phyloP scores from a whole-genome alignment of 2,797 vertebrate species.

The Orestias chungarensis region DNA sequence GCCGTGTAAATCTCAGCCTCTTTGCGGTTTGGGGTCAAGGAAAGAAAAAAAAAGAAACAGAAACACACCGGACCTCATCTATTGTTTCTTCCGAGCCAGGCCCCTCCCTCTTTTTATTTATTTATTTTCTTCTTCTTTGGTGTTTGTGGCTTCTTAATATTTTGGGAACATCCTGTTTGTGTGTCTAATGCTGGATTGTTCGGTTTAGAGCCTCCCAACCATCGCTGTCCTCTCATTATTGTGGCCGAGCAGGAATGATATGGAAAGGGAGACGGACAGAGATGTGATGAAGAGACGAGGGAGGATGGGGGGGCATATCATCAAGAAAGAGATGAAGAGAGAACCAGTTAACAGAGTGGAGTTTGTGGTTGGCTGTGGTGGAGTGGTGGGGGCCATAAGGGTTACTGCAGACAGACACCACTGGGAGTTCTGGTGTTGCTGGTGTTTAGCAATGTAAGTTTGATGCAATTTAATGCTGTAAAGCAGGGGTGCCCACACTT shows the following conservation, averaged over 20 bases:
- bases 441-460: conserved; percentile 66
- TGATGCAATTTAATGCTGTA: conserved; percentile 72
- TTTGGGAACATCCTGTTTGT: conserved; percentile 76
- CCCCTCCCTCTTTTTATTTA: conserved; percentile 44
- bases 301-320: conserved; percentile 37
- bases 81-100: conserved; percentile 50
- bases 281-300: conserved; percentile 17
- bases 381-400: conserved; percentile 14
- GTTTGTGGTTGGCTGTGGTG: conserved; percentile 47
- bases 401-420: conserved; percentile 38
- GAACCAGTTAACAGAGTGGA: conserved; percentile 27
- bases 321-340: conserved; percentile 20
- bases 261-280: neutral
- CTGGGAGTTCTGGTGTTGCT: conserved; percentile 61
- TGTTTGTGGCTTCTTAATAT: conserved; percentile 66
- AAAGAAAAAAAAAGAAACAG: conserved; percentile 33
- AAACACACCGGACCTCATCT: conserved; percentile 37
- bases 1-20: conserved; percentile 59
- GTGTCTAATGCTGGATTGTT: conserved; percentile 57
- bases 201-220: conserved; percentile 49
- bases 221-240: conserved; percentile 55
- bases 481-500: no score
- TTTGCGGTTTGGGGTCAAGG: conserved; percentile 53
- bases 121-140: conserved; percentile 42
- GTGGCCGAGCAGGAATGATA: conserved; percentile 22